These are phyloP conservation scores for Bombus waltoni DNA, from an alignment of 1,140 invertebrate genomes.

Conservation along the genomic window DNA sequence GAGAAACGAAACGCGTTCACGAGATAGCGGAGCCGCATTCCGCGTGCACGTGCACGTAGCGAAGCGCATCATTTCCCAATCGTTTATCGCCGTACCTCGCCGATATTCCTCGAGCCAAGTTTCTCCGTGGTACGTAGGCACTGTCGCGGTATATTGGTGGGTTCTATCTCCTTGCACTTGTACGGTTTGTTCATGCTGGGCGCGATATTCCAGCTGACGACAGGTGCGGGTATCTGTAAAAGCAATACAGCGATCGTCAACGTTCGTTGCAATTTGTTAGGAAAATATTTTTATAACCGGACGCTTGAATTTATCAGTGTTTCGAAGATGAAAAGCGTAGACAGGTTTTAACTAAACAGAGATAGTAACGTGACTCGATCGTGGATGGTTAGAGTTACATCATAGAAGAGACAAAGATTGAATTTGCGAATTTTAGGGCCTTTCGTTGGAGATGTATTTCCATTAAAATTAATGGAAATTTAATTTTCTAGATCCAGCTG, in stretches of 20 bases:
- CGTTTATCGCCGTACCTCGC: constrained; percentile 85
- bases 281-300: background rate
- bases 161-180: constrained; percentile 85
- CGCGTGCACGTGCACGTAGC: constrained; percentile 18
- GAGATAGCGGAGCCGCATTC: background rate
- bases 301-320: too few species aligned
- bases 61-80: constrained; percentile 29
- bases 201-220: constrained; percentile 85
- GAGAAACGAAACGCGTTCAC: background rate
- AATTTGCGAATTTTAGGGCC: background rate
- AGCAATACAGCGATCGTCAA: background rate
- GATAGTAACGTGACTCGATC: background rate
- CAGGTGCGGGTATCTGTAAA: constrained; percentile 83
- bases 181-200: constrained; percentile 86
- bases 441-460: background rate
- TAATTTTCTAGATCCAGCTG: background rate
- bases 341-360: background rate
- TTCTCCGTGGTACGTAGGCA: constrained; percentile 88
- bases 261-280: background rate
- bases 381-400: background rate
- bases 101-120: constrained; percentile 88
- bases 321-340: too few species aligned
- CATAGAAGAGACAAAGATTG: background rate
- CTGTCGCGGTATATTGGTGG: constrained; percentile 86
- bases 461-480: background rate